These are phyloP conservation scores for Lymantria dispar DNA, from an alignment of 2,888 invertebrate species.

Conservation along the genomic window DNA sequence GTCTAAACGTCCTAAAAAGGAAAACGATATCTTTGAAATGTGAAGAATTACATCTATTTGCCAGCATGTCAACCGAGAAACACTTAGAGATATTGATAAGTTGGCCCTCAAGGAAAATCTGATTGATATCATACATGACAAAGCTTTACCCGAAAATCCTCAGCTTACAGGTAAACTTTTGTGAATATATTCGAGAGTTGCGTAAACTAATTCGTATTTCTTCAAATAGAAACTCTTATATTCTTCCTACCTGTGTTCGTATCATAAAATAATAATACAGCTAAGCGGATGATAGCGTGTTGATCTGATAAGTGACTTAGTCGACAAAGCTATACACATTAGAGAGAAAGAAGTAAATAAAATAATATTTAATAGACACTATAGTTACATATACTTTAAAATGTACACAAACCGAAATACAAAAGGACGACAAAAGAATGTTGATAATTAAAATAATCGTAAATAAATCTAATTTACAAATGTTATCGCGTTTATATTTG, in stretches of 20 bases:
- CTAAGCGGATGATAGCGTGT: not conserved
- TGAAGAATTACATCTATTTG: not conserved
- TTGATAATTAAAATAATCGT: no score
- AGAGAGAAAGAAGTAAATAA: no score
- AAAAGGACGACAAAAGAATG: no score
- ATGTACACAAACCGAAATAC: no score
- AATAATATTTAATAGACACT: no score
- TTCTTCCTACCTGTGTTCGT: not conserved
- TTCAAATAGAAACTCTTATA: not conserved
- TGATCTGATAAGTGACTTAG: not conserved
- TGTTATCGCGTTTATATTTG: no score
- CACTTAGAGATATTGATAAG: not conserved
- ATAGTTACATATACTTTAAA: no score
- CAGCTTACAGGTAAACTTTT: not conserved
- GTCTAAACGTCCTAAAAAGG: not conserved
- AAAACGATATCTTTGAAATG: not conserved
- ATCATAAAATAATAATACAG: not conserved
- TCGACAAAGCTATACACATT: not conserved
- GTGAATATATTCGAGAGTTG: not conserved
- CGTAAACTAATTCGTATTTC: not conserved
- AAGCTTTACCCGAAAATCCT: not conserved
- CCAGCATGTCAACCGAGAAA: not conserved
- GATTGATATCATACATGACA: not conserved
- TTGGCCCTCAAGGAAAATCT: not conserved
- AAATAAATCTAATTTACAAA: no score